Percentiles rank a stretch among this genome's conserved stretches.
Evolutionary conservation across 2,113 vertebrate genomes (phyloP).

Genomic region (Garra rufa): DNA sequence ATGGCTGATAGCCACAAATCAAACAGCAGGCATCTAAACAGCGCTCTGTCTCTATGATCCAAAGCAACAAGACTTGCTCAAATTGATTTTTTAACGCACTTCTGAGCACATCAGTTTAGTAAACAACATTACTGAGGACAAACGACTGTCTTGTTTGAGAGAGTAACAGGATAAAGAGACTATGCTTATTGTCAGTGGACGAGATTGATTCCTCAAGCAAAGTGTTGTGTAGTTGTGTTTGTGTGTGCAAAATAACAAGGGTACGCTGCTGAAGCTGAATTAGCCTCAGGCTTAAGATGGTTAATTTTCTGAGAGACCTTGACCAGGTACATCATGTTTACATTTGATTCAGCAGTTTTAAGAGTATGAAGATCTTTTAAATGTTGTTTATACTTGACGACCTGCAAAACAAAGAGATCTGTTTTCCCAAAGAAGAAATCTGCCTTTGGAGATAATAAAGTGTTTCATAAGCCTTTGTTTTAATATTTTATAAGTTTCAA

Average conservation of each 20-base stretch:
- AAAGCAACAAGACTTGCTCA: neutral
- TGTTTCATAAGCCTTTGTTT: neutral
- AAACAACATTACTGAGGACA: constrained; percentile 29
- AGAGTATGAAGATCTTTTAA: neutral
- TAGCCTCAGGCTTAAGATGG: constrained; percentile 1
- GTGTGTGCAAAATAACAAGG: constrained; percentile 19
- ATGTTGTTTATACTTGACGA: neutral
- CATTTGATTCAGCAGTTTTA: neutral
- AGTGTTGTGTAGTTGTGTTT: neutral
- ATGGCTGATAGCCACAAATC: neutral
- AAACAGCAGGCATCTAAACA: neutral
- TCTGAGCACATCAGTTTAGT: neutral
- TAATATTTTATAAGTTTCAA: neutral
- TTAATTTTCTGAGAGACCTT: neutral
- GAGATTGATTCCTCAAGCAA: constrained; percentile 1
- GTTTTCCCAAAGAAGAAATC: neutral
- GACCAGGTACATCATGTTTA: neutral
- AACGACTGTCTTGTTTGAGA: constrained; percentile 1
- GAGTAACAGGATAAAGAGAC: constrained; percentile 1
- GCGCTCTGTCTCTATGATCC: neutral
- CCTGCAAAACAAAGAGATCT: neutral
- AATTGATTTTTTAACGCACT: neutral
- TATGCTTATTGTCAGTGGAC: neutral
- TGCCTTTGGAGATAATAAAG: neutral
- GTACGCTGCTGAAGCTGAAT: neutral